Base-by-base conservation (phyloP, 2,113 vertebrate species). In the Rana temporaria region DNA sequence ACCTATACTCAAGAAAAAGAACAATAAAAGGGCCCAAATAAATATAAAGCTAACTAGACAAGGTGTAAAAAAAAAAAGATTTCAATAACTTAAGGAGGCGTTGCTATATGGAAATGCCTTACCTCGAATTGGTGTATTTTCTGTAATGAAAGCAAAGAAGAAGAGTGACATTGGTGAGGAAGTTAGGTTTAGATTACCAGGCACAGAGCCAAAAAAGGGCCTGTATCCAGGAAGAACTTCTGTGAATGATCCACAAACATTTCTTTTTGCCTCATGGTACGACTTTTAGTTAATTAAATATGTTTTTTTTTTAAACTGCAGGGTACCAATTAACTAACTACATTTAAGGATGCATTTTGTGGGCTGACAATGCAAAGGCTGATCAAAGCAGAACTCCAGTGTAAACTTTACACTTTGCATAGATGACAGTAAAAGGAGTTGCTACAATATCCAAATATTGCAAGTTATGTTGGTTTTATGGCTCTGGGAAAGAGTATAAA, bases 121-220 rank as follows among this genome's bases (percentile, higher is more conserved):
- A 99, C 98, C 98, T 99, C 96, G 94, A 90, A 99, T 98, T 42
- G 98, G 97, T 89, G 98, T 99, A 95, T 95, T 94, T 96, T 96
- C 98, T 99, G 97, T 90, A 96, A 93, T 92, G 93, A 87, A 93
- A 95, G 90, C 91, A 92, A 91, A 94, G 90, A 92, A 79, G 84
- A 72, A 64, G 83, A 90, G 88, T 90, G 87, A 92, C 87, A 86
- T 84, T 82, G 85, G 88, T 91, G 90, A 85, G 87, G 88, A 87
- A 62, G 26, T 83, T 57, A 76, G 11, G 52, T 88, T 87, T 85
- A 86, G 79, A 87, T 84, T 73, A 79, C 76, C 84, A 85, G 86
- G 88, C 70, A 83, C 87, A 84, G 84, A 0, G 87, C 87, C 87
- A 87, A 86, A 88, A 74, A 84, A 85, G 89, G 90, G 87, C 86